Base-by-base conservation (phyloP, 2,797 vertebrate genomes). In the Pygocentrus nattereri region DNA sequence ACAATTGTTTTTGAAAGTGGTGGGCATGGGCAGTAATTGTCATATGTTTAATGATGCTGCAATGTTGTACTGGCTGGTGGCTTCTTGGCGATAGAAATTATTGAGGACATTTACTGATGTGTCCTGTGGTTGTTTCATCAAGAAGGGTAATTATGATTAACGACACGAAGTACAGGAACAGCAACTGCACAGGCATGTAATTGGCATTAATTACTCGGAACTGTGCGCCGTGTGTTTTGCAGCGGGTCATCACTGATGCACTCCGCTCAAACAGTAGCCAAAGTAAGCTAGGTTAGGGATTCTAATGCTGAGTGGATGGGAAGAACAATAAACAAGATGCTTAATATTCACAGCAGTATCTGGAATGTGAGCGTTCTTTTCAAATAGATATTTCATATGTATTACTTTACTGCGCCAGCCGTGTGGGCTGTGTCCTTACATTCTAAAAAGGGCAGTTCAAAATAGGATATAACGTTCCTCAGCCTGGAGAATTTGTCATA, bases 101-200 rank as follows among this genome's bases (percentile, higher is more conserved):
- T 56, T 10, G 34, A 80, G 78, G 59, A 47, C 58, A 67, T 82
- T 90, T 89, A 91, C 84, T 89, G 89, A 90, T 85, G 84, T 85
- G 84, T 87, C 88, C 90, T 83, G 82, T 88, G 90, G 90, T 87
- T 89, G 91, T 91, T 87, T 90, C 84, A 90, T 85, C 87, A 89
- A 88, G 87, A 88, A 74, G 77, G 70, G 83, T 91, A 93, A 93
- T 92, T 91, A 89, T 93, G 91, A 93, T 94, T 91, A 92, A 93
- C 89, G 89, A 82, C 87, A 86, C 59, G 0, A 70, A 78, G 85
- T 85, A 81, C 76, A 76, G 86, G 87, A 92, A 91, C 91, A 88
- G 85, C 84, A 90, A 89, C 88, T 90, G 88, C 87, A 91, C 89
- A 90, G 88, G 91, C 90, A 76, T 93, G 90, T 93, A 93, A 94